Evolutionary conservation across 2,113 vertebrate species (phyloP).

Genomic region (Rhea pennata): DNA sequence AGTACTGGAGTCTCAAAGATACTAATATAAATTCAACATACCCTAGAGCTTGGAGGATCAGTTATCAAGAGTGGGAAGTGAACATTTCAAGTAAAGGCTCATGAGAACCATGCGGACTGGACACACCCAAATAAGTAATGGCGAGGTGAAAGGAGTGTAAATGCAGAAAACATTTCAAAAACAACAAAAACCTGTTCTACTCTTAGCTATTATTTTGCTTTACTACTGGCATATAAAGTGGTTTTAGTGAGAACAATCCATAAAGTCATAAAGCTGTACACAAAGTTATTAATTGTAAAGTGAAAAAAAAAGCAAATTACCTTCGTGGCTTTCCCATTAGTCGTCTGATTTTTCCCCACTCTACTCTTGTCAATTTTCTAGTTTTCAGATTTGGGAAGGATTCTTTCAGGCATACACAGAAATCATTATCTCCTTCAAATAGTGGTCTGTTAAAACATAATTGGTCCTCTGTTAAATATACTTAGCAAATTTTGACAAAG

Average conservation of each 20-base stretch:
- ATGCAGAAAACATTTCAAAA: background rate
- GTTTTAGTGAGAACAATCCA: background rate
- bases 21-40: background rate
- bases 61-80: background rate
- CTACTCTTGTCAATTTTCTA: conserved; percentile 94
- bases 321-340: conserved; percentile 98
- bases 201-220: background rate
- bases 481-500: background rate
- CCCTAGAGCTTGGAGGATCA: background rate
- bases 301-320: conserved; percentile 71
- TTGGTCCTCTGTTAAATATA: conserved; percentile 6
- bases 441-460: conserved; percentile 86
- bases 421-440: conserved; percentile 99
- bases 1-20: background rate
- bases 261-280: background rate
- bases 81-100: background rate
- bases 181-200: background rate
- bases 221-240: background rate
- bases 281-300: background rate
- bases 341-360: conserved; percentile 96
- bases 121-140: background rate
- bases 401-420: conserved; percentile 97
- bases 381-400: conserved; percentile 98
- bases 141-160: rapidly evolving
- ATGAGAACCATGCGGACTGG: background rate